phyloP scores from a whole-genome alignment of 2,797 vertebrate genomes.

The Sebastes aleutianus region DNA sequence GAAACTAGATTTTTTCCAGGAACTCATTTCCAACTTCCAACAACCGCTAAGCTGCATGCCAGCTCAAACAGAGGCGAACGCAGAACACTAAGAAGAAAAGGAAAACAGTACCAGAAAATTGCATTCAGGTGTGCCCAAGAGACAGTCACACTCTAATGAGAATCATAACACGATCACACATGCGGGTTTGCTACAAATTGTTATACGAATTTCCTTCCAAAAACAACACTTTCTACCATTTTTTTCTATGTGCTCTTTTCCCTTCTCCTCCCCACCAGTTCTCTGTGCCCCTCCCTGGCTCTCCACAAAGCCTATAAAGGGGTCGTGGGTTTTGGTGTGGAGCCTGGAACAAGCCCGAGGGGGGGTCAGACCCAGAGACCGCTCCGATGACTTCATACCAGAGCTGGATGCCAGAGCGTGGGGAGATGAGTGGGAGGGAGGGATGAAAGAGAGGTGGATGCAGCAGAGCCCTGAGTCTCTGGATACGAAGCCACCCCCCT shows the following conservation, averaged over 20 bases:
- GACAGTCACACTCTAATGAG: not conserved
- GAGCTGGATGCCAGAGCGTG: constrained; percentile 63
- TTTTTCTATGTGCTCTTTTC: not conserved
- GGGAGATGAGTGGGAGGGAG: constrained; percentile 20
- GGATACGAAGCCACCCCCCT: not conserved
- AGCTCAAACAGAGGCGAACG: constrained; percentile 34
- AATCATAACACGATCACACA: constrained; percentile 21
- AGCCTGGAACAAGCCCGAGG: constrained; percentile 61
- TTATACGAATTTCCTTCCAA: constrained; percentile 5
- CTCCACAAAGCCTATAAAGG: constrained; percentile 59
- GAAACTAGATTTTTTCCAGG: constrained; percentile 36
- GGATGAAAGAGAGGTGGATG: constrained; percentile 47
- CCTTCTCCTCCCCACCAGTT: not conserved
- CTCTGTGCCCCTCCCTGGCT: constrained; percentile 28
- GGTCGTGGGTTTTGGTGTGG: constrained; percentile 58
- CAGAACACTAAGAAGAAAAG: constrained; percentile 9
- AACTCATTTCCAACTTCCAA: constrained; percentile 37
- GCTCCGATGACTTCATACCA: constrained; percentile 68
- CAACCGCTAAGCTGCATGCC: constrained; percentile 14
- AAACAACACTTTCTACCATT: constrained; percentile 27
- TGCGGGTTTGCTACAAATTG: not conserved
- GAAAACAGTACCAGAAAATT: not conserved
- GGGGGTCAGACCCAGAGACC: constrained; percentile 31
- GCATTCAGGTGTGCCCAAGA: not conserved
- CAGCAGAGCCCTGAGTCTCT: constrained; percentile 16